Percentiles rank a stretch among this genome's conserved stretches.
Conservation (phyloP, 2,888 invertebrate genomes). For the Romanomermis culicivorax region DNA sequence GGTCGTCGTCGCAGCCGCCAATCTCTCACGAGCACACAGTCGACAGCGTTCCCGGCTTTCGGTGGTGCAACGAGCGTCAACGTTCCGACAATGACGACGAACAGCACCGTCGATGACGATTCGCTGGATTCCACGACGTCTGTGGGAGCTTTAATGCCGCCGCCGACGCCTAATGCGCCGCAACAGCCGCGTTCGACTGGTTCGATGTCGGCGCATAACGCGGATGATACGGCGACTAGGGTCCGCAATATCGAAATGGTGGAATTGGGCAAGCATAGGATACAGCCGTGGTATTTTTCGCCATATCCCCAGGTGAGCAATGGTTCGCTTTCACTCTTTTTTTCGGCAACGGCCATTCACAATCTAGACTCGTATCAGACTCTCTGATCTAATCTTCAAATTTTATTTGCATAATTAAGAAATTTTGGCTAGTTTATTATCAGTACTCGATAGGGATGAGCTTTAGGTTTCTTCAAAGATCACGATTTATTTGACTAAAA, state of each 20-base stretch:
- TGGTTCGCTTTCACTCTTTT: conserved; percentile 1
- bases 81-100: too few relatives aligned
- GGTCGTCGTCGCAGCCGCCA: too few relatives aligned
- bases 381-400: too few relatives aligned
- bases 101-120: conserved; percentile 14
- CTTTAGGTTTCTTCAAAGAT: too few relatives aligned
- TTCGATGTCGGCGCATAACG: conserved; percentile 70
- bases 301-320: conserved; percentile 71
- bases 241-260: conserved; percentile 99
- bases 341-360: neutral
- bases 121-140: neutral
- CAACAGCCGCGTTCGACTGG: conserved; percentile 55
- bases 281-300: conserved; percentile 98
- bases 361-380: too few relatives aligned
- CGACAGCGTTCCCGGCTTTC: too few relatives aligned
- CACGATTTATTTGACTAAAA: too few relatives aligned
- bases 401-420: too few relatives aligned
- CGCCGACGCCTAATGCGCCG: conserved; percentile 3
- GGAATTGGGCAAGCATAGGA: conserved; percentile 69
- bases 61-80: too few relatives aligned
- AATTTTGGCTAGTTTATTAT: too few relatives aligned
- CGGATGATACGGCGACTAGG: conserved; percentile 85
- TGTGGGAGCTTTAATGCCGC: conserved; percentile 9
- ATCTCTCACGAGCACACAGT: too few relatives aligned
- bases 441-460: too few relatives aligned